Conservation (phyloP, 2,797 vertebrate genomes). For the Sparidentex hasta region DNA sequence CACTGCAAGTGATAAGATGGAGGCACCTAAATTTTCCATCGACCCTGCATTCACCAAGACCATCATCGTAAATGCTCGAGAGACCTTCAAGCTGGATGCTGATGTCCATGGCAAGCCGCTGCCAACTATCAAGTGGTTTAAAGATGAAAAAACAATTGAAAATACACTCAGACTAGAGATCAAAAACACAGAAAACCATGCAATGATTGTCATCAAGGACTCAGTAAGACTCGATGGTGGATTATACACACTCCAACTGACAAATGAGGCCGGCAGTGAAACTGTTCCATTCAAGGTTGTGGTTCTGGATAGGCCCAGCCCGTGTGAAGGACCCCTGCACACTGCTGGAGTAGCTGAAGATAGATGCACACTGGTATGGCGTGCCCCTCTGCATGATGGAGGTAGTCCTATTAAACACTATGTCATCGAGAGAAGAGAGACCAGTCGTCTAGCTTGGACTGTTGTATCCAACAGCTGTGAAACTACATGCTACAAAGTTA, state of each 20-base stretch:
- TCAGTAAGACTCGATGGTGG: constrained; percentile 93
- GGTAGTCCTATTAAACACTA: constrained; percentile 95
- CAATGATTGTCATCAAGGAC: constrained; percentile 94
- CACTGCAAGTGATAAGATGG: constrained; percentile 93
- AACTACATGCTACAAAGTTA: constrained; percentile 92
- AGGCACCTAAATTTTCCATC: constrained; percentile 96
- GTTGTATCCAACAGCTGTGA: constrained; percentile 91
- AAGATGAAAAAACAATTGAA: constrained; percentile 93
- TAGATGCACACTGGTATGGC: constrained; percentile 94
- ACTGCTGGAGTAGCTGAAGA: constrained; percentile 93
- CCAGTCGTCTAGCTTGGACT: constrained; percentile 97
- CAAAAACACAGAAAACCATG: constrained; percentile 93
- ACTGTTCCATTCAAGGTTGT: constrained; percentile 92
- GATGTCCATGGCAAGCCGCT: constrained; percentile 95
- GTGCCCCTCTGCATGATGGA: constrained; percentile 93
- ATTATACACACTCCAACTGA: constrained; percentile 91
- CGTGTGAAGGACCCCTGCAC: constrained; percentile 92
- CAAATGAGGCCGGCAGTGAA: constrained; percentile 94
- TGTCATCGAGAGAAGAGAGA: constrained; percentile 96
- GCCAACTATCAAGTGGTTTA: constrained; percentile 95
- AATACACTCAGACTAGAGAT: constrained; percentile 93
- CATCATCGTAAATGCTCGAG: constrained; percentile 93
- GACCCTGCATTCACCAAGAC: constrained; percentile 96
- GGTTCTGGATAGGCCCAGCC: constrained; percentile 93
- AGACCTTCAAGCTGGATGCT: constrained; percentile 95